A percentile compares a stretch with the other conserved stretches of the same genome.
Conservation (phyloP, 2,797 vertebrate genomes). For the Macropodus opercularis region DNA sequence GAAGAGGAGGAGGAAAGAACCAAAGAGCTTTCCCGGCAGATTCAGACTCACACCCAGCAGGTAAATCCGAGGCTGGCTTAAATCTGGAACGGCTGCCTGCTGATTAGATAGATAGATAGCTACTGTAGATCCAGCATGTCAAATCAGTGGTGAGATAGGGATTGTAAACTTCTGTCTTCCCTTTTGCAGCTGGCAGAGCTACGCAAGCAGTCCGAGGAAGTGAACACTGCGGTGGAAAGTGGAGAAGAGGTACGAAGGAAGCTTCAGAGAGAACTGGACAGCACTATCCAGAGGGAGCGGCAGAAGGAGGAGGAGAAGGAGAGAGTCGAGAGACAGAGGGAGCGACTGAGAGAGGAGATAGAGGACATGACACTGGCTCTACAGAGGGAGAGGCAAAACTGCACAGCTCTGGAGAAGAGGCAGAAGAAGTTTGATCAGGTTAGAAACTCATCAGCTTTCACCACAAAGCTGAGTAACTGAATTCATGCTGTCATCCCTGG, state of each 20-base stretch:
- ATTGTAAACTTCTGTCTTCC: neutral
- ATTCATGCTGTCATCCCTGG: neutral
- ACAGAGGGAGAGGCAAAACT: constrained; percentile 90
- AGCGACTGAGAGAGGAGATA: constrained; percentile 89
- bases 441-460: neutral
- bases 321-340: constrained; percentile 87
- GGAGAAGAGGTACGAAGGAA: constrained; percentile 88
- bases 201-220: constrained; percentile 88
- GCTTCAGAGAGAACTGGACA: constrained; percentile 87
- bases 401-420: constrained; percentile 88
- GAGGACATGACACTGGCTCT: constrained; percentile 89
- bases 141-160: neutral
- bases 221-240: constrained; percentile 81
- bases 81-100: neutral
- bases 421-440: constrained; percentile 97
- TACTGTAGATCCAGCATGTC: neutral
- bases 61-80: constrained; percentile 60
- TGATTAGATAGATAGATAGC: neutral
- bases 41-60: constrained; percentile 88
- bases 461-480: neutral
- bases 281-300: constrained; percentile 80
- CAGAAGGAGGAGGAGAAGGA: constrained; percentile 87
- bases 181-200: constrained; percentile 84
- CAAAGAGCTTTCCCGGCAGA: constrained; percentile 85
- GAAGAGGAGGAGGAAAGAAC: constrained; percentile 88